Evolutionary conservation across 2,113 vertebrate genomes (phyloP), one percentile per base, ranked within the genome.

Genomic region (Psettodes erumei): DNA sequence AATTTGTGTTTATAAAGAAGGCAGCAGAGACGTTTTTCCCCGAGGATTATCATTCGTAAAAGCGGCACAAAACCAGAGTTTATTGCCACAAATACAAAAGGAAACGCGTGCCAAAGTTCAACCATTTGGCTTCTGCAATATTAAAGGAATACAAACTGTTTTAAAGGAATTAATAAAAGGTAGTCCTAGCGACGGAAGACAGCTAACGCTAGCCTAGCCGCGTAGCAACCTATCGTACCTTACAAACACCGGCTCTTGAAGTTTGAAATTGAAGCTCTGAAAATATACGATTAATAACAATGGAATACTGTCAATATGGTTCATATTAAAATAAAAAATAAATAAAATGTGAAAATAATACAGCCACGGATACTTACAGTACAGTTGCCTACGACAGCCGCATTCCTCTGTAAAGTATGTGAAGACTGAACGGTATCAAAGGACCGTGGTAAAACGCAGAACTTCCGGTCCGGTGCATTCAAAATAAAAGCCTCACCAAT

Each of bases 181-280:
- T 1, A 51, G 7, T 8, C 5, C 5, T 1, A 5, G 28, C 37
- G 33, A 62, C 65, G 53, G 56, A 37, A 32, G 51, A 28, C n/a
- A 58, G 81, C 69, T 88, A 90, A 87, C 83, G 81, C 59, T 88
- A 90, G 88, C 86, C 56, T 81, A 82, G 75, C 77, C 51, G 61
- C 38, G n/a, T 23, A 48, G 40, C 53, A 16, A 68, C 70, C 88
- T 77, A 61, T 25, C 60, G 13, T 62, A 6, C 30, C 1, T 35
- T 47, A 35, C 4, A 76, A 87, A 86, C 65, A 59, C 68, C 68
- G 50, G 45, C 40, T 51, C 6, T 38, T 0, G 10, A 42, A n/a
- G 15, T 64, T 62, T 15, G 8, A 69, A 10, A 21, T 4, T 19
- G 23, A 1, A 23, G 7, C 9, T 9, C 19, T 13, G 5, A 48